A percentile compares a stretch with the other conserved stretches of the same genome.
Conservation (phyloP, 2,888 invertebrate genomes). For the Drosophila koepferae region DNA sequence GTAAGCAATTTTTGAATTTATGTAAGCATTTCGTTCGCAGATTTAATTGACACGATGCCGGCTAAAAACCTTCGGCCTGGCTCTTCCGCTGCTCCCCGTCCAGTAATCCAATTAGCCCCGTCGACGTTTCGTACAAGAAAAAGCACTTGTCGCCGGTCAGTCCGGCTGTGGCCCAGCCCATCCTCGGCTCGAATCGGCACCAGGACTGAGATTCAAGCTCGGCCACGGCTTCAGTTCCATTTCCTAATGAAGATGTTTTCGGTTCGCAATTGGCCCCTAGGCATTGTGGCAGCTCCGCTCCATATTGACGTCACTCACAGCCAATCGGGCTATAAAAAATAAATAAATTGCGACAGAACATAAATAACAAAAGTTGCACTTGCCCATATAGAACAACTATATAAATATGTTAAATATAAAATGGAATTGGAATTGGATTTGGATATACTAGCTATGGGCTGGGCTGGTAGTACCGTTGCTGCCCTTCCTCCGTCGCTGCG, state of each 20-base stretch:
- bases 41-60: constrained; percentile 76
- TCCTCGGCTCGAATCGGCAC: background rate
- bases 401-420: constrained; percentile 19
- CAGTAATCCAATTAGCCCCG: constrained; percentile 82
- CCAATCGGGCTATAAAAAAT: constrained; percentile 53
- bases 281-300: constrained; percentile 25
- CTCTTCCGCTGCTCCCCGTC: constrained; percentile 15
- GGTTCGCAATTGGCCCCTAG: constrained; percentile 44
- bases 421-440: constrained; percentile 15
- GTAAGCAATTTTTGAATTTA: constrained; percentile 81
- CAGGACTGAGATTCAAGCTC: constrained; percentile 15
- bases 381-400: constrained; percentile 5
- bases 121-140: constrained; percentile 82
- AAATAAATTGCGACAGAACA: constrained; percentile 67
- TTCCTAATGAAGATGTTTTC: constrained; percentile 77
- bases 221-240: constrained; percentile 32
- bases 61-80: constrained; percentile 27
- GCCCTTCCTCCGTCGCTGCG: background rate
- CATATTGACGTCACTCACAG: constrained; percentile 58
- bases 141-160: constrained; percentile 79
- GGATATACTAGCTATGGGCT: background rate
- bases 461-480: background rate
- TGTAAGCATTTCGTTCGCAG: constrained; percentile 81
- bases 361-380: constrained; percentile 60
- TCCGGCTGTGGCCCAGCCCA: constrained; percentile 1